Evolutionary conservation across 2,797 vertebrate genomes (phyloP), one percentile per base, ranked within the genome.

Genomic region (Moxostoma hubbsi): DNA sequence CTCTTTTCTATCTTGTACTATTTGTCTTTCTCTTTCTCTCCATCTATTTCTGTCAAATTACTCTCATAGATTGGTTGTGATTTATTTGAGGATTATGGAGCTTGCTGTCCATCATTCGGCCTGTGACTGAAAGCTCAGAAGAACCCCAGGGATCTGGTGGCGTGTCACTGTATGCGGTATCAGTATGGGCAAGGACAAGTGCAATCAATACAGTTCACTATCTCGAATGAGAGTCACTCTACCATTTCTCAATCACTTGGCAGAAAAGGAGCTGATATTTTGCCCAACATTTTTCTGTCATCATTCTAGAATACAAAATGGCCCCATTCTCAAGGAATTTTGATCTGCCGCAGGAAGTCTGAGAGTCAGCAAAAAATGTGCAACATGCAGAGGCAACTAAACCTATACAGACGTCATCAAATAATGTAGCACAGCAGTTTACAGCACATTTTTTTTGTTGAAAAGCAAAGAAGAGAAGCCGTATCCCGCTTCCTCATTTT

Each of bases 181-280:
- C 86, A 88, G 86, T 85, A 61, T 36, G 58, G 82, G 84, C 88
- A 90, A 91, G 89, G 89, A 91, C 89, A 83, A 81, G 85, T 79
- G 70, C 75, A 89, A 92, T 94, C 92, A 89, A 93, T 93, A 90
- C 87, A 81, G 82, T 88, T 89, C 89, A 86, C 87, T 90, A 89
- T 89, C 36, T 89, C 86, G 83, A 91, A 87, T 86, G 86, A 91
- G 89, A 85, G 84, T 88, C 91, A 90, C 89, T 79, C 87, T 81
- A 85, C 46, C 71, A 77, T 73, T 87, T 89, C 89, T 92, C 91
- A 91, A 88, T 92, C 86, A 77, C 85, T 87, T 80, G 80, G 43
- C 82, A 86, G 69, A 73, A 75, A 82, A 79, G 15, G 68, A 82
- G 49, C 66, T 51, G n/a, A 47, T 81, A 82, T 87, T 89, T 86